Evolutionary conservation across 1,140 invertebrate species (phyloP).

Genomic region (Aethina tumida): DNA sequence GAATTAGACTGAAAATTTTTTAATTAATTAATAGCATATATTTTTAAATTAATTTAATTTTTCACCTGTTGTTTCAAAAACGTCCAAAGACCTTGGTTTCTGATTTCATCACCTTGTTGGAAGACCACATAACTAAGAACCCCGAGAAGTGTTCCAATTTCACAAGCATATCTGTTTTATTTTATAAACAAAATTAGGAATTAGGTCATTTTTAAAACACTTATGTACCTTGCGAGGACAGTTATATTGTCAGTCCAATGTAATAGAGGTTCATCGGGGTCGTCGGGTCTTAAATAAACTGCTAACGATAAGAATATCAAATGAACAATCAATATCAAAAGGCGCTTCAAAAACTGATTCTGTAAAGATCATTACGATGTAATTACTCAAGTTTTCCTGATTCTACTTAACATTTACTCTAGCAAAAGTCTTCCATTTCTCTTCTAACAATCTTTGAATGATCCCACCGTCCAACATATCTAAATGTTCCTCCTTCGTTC

Average conservation of each 20-base stretch:
- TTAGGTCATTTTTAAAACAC: conserved; percentile 12
- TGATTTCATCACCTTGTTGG: conserved; percentile 87
- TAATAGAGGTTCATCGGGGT: conserved; percentile 42
- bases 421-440: conserved; percentile 99
- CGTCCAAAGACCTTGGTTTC: conserved; percentile 81
- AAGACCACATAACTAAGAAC: conserved; percentile 83
- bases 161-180: conserved; percentile 55
- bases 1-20: conserved; percentile 74
- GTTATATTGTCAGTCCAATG: conserved; percentile 43
- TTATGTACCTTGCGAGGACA: conserved; percentile 37
- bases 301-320: conserved; percentile 79
- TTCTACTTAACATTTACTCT: conserved; percentile 48
- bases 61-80: conserved; percentile 89
- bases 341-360: conserved; percentile 85
- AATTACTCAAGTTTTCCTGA: neutral
- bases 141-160: conserved; percentile 73
- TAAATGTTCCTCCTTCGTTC: conserved; percentile 93
- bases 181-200: conserved; percentile 3
- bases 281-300: conserved; percentile 76
- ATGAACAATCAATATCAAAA: conserved; percentile 79
- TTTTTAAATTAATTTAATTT: conserved; percentile 3
- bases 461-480: conserved; percentile 98
- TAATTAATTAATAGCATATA: conserved; percentile 3
- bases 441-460: conserved; percentile 90
- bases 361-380: conserved; percentile 33